These are phyloP conservation scores for Potamarius usumacintae DNA, from an alignment of 2,113 vertebrate genomes.

Conservation along the genomic window DNA sequence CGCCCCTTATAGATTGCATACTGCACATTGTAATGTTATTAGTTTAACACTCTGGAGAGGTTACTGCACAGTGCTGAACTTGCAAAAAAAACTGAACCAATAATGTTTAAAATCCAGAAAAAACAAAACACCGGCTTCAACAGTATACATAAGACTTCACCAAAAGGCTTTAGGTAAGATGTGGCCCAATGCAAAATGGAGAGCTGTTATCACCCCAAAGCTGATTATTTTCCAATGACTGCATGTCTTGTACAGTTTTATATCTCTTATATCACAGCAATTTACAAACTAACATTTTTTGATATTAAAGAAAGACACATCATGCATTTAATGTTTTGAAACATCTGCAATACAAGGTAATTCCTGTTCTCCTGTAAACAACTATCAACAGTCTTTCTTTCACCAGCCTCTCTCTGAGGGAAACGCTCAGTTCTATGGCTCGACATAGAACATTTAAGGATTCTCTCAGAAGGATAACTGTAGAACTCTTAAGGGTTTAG, in stretches of 20 bases:
- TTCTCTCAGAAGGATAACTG: not conserved
- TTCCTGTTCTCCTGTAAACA: not conserved
- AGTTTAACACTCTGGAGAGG: not conserved
- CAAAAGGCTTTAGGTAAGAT: not conserved
- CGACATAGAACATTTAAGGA: not conserved
- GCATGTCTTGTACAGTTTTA: not conserved
- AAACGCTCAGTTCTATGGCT: not conserved
- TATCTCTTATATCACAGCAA: not conserved
- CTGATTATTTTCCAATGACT: not conserved
- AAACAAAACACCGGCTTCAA: not conserved
- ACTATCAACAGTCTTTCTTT: not conserved
- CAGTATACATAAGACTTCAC: not conserved
- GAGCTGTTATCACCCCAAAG: not conserved
- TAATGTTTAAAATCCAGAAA: not conserved
- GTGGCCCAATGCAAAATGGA: not conserved
- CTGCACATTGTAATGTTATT: not conserved
- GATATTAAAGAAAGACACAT: not conserved
- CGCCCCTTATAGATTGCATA: not conserved
- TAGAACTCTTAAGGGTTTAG: not conserved
- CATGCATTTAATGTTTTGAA: not conserved
- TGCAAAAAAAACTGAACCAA: not conserved
- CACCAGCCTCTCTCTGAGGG: not conserved
- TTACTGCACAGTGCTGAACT: not conserved
- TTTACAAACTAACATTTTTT: not conserved
- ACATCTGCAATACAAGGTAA: not conserved